Base-by-base conservation (phyloP, 2,888 invertebrate species). In the Salpingus planirostris region DNA sequence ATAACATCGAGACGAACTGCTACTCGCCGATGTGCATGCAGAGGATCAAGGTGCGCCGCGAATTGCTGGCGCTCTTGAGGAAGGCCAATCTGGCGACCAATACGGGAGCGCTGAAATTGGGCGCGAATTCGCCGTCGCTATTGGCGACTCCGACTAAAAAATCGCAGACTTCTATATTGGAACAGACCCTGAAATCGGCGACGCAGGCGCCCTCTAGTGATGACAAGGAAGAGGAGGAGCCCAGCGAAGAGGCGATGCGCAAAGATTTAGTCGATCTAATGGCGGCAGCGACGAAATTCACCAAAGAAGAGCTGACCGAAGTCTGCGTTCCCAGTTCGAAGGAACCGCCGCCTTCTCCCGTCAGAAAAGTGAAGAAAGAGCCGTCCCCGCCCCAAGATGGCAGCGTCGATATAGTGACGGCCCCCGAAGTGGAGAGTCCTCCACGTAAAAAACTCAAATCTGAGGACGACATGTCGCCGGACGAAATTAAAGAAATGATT, bases 1-100 rank as follows among this genome's bases (percentile, higher is more conserved):
- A 69, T 64, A 49, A 59, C 57, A 33, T 70, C 62, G 59, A 78
- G 54, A 65, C 65, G 0, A 69, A 64, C 27, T 90, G 90, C 52
- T 91, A 85, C 57, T 90, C 90, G 0, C 86, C 89, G 0, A 61
- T 83, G 26, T 91, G 90, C 56, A 67, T 85, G 30, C 79, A 80
- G 55, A 80, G 83, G 55, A 76, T 74, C 3, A 73, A 74, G 46
- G 67, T 87, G 3, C 73, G 86, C 27, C 76, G 76, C 44, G 80
- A 86, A 50, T 61, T 88, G 27, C 56, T 79, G 47, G 49, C 70
- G 34, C 52, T 78, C 47, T 53, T 78, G 54, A 64, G 80, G 57
- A 77, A 73, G 56, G 78, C 78, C 2, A 81, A 78, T 44, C 65
- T 69, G 21, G 64, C 64, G 3, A 69, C 71, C 2, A 69, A 68